Evolutionary conservation across 2,888 invertebrate species (phyloP).

Genomic region (Hypsopygia costalis): DNA sequence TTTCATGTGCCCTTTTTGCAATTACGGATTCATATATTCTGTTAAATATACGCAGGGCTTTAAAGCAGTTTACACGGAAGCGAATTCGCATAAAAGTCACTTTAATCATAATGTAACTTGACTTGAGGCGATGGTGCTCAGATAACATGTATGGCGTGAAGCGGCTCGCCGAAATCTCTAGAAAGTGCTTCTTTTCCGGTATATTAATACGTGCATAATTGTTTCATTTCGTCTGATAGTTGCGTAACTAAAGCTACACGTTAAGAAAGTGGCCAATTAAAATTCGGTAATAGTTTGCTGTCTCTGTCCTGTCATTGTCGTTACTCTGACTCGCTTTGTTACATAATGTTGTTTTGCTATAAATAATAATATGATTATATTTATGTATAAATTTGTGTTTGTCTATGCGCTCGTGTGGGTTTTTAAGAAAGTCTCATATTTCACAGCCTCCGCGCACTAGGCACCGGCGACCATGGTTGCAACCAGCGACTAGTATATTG

Average conservation of each 20-base stretch:
- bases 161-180: slow-evolving; percentile 52
- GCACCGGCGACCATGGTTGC: too few species aligned
- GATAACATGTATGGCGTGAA: slow-evolving; percentile 47
- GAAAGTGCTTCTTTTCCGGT: slow-evolving; percentile 69
- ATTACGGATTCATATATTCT: too few species aligned
- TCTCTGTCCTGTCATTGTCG: slow-evolving; percentile 20
- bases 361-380: slow-evolving; percentile 37
- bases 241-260: slow-evolving; percentile 52
- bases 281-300: slow-evolving; percentile 45
- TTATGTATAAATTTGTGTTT: too few species aligned
- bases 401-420: too few species aligned
- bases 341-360: slow-evolving; percentile 56
- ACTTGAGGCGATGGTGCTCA: slow-evolving; percentile 3
- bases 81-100: too few species aligned
- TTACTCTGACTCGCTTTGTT: slow-evolving; percentile 21
- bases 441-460: too few species aligned
- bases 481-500: too few species aligned
- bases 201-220: slow-evolving; percentile 71
- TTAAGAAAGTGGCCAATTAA: slow-evolving; percentile 72
- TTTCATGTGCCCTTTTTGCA: too few species aligned
- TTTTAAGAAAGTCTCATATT: too few species aligned
- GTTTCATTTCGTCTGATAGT: slow-evolving; percentile 55
- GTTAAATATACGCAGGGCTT: too few species aligned
- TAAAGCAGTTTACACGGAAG: too few species aligned
- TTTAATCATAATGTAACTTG: background rate